Evolutionary conservation across 2,888 invertebrate species (phyloP).

Genomic region (Polydrusus cervinus): DNA sequence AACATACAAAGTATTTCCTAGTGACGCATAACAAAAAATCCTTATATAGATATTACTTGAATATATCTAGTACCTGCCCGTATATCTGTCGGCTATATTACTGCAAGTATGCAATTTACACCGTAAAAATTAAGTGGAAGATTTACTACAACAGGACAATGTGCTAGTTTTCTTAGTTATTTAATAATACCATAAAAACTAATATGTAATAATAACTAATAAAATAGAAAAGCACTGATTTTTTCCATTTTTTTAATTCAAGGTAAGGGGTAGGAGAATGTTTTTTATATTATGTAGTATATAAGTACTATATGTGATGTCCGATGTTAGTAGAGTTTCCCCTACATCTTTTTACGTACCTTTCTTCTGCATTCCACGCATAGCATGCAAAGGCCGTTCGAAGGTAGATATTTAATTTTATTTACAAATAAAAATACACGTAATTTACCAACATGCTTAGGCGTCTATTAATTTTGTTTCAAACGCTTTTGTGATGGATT

Average conservation of each 20-base stretch:
- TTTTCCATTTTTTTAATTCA: too few species aligned
- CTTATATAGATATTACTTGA: constrained; percentile 29
- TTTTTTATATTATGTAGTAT: too few species aligned
- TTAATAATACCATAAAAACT: too few species aligned
- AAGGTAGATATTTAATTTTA: constrained; percentile 20
- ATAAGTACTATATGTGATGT: too few species aligned
- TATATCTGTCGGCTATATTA: constrained; percentile 25
- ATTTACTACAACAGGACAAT: too few species aligned
- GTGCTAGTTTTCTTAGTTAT: too few species aligned
- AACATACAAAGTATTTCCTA: constrained; percentile 26
- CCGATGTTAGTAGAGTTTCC: too few species aligned
- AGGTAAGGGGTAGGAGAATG: too few species aligned
- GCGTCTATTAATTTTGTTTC: background rate
- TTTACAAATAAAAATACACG: constrained; percentile 10
- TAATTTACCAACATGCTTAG: background rate
- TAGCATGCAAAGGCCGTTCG: constrained; percentile 32
- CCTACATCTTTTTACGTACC: constrained; percentile 30
- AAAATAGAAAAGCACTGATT: too few species aligned
- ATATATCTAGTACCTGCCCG: constrained; percentile 6
- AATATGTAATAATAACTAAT: too few species aligned
- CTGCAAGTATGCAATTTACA: constrained; percentile 30
- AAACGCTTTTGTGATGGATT: background rate
- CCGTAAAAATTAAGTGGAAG: constrained; percentile 15
- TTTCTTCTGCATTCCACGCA: constrained; percentile 41
- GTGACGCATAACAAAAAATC: constrained; percentile 35